Base-by-base conservation (phyloP, 2,797 vertebrate species). In the Semaprochilodus insignis region DNA sequence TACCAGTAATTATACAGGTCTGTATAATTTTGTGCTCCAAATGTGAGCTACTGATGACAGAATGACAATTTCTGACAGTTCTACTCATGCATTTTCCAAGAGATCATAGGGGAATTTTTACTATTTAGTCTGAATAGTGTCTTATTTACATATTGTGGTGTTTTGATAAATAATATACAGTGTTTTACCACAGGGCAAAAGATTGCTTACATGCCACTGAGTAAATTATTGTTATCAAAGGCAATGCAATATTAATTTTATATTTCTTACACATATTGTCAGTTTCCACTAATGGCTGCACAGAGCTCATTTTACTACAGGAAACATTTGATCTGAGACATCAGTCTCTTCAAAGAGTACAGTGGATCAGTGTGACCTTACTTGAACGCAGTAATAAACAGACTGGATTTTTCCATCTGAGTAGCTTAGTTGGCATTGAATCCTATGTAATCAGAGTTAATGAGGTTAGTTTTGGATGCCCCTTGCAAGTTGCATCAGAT, bases 361-460 rank as follows among this genome's bases (percentile, higher is more conserved):
- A 44, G 48, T 71, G 40, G 13, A 13, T 11, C 48, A 70, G 48
- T 48, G 36, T 70, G 34, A 48, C 36, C 17, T 70, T 63, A 63
- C 25, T 8, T 23, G 21, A 60, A 63, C 60, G 25, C 23, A 27
- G 23, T 8, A 1, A 60, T 2, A 63, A 25, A 63, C 60, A 27
- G 2, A 63, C 25, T 16, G 13, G 25, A 63, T 63, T 27, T 63
- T 63, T 63, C 60, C 60, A 63, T 23, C 57, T 23, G 57, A 59
- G 25, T 63, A 63, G 65, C 31, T 67, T 7, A 19, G 69, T 6
- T 71, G 69, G 25, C 69, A 71, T 15, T 51, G n/a, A 71, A 51
- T 71, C 69, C 40, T 71, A 25, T 71, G n/a, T 71, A 71, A 51
- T 71, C 69, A 71, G 40, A 71, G n/a, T 51, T 48, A 71, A 71